These are phyloP conservation scores for Halcyon leucocephala DNA, from an alignment of 2,797 vertebrate species.

Conservation along the genomic window DNA sequence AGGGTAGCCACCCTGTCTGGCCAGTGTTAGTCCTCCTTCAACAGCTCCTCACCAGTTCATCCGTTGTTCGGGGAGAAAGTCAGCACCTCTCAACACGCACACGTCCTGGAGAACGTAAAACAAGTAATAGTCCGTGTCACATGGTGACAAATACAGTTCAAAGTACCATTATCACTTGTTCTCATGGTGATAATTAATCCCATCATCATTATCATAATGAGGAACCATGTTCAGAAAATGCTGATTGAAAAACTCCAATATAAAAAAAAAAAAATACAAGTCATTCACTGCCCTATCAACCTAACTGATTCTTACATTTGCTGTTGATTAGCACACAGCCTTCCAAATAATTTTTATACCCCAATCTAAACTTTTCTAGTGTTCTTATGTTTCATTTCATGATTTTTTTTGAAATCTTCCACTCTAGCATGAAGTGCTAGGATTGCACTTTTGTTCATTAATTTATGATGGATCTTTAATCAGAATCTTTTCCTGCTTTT, in stretches of 20 bases:
- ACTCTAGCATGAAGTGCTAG: conserved; percentile 57
- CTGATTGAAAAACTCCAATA: conserved; percentile 73
- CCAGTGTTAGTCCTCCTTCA: neutral
- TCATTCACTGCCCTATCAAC: conserved; percentile 59
- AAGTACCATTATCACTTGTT: conserved; percentile 58
- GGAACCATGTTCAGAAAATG: conserved; percentile 62
- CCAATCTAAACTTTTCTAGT: conserved; percentile 74
- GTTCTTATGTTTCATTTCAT: conserved; percentile 68
- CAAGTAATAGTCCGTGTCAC: conserved; percentile 27
- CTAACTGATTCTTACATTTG: conserved; percentile 67
- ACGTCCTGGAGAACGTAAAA: conserved; percentile 7
- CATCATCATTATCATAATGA: conserved; percentile 74
- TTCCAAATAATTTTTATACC: conserved; percentile 70
- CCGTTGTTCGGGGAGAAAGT: neutral
- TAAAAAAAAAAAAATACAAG: conserved; percentile 64
- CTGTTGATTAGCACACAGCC: conserved; percentile 63
- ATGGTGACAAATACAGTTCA: conserved; percentile 71
- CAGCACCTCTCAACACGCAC: neutral
- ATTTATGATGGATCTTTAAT: conserved; percentile 69
- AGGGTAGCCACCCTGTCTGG: conserved; percentile 5
- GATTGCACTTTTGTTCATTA: conserved; percentile 63
- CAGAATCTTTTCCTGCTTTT: conserved; percentile 59
- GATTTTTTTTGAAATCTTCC: conserved; percentile 67
- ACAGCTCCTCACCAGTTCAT: conserved; percentile 1
- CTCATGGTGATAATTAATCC: conserved; percentile 76